These are phyloP conservation scores for Coremacera marginata DNA, from an alignment of 2,888 invertebrate genomes.

Conservation along the genomic window DNA sequence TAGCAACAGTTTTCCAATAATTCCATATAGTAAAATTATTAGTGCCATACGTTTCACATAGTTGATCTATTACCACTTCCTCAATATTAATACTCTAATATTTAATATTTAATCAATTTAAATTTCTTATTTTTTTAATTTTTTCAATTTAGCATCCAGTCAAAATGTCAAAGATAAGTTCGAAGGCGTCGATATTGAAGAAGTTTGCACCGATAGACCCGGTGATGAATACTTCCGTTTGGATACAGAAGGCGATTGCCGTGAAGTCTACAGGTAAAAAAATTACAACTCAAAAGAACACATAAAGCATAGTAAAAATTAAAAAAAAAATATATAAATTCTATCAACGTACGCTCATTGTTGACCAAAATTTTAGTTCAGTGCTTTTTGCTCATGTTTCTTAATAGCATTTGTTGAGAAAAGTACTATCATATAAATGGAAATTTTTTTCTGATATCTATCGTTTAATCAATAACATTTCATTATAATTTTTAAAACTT, in stretches of 20 bases:
- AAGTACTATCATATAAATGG: background rate
- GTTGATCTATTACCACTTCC: too few species aligned
- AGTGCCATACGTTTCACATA: too few species aligned
- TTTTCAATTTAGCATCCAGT: conserved; percentile 63
- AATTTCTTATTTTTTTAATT: too few species aligned
- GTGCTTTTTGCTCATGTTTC: background rate
- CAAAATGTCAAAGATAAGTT: conserved; percentile 76
- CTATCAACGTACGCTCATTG: too few species aligned
- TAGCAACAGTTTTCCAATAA: too few species aligned
- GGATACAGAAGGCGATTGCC: conserved; percentile 86
- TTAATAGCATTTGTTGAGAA: too few species aligned
- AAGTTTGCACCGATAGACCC: conserved; percentile 88
- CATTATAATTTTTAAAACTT: background rate
- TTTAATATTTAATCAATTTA: background rate
- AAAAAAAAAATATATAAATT: too few species aligned
- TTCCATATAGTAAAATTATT: too few species aligned
- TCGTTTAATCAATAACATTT: too few species aligned
- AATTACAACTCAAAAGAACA: background rate
- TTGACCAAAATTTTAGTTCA: background rate
- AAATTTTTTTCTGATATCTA: too few species aligned
- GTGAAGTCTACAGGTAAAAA: conserved; percentile 90
- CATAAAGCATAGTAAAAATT: background rate
- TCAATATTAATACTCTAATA: background rate
- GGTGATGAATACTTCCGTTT: conserved; percentile 93
- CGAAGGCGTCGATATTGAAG: conserved; percentile 79